These are phyloP conservation scores for Chelonoidis abingdonii DNA, from an alignment of 2,113 vertebrate genomes.

Conservation along the genomic window DNA sequence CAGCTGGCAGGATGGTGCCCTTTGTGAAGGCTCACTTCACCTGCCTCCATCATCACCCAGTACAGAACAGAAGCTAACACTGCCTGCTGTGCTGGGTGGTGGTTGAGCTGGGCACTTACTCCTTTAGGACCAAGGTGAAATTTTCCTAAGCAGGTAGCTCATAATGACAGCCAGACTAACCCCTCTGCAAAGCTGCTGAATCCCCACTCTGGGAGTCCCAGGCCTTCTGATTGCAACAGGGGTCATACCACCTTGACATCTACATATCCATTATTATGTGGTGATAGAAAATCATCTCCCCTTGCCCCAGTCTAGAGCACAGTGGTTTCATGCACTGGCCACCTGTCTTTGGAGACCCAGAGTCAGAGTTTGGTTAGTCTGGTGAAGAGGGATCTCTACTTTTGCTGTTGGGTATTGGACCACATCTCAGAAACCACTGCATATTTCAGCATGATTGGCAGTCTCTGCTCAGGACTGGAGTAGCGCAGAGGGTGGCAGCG, in stretches of 20 bases:
- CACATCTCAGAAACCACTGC: too few relatives aligned
- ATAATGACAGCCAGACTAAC: not conserved
- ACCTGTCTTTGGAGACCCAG: too few relatives aligned
- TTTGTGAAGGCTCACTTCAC: not conserved
- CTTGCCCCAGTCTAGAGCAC: too few relatives aligned
- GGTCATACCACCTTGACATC: rapidly evolving
- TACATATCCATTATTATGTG: too few relatives aligned
- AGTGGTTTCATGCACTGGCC: too few relatives aligned
- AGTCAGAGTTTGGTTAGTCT: too few relatives aligned
- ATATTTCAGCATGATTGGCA: not conserved
- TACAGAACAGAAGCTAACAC: not conserved
- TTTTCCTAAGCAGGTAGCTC: not conserved
- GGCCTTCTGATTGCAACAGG: rapidly evolving
- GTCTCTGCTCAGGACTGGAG: not conserved
- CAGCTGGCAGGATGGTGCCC: not conserved
- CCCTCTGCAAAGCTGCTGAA: not conserved
- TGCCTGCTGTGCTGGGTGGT: rapidly evolving
- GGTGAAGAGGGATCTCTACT: too few relatives aligned
- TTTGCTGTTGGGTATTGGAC: too few relatives aligned
- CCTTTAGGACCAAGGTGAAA: not conserved
- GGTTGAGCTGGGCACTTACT: rapidly evolving
- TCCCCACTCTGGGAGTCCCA: not conserved
- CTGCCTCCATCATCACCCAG: not conserved
- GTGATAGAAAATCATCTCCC: too few relatives aligned
- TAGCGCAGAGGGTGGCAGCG: too few relatives aligned